These are phyloP conservation scores for Anoplophora glabripennis DNA, from an alignment of 1,140 invertebrate species.

Conservation along the genomic window DNA sequence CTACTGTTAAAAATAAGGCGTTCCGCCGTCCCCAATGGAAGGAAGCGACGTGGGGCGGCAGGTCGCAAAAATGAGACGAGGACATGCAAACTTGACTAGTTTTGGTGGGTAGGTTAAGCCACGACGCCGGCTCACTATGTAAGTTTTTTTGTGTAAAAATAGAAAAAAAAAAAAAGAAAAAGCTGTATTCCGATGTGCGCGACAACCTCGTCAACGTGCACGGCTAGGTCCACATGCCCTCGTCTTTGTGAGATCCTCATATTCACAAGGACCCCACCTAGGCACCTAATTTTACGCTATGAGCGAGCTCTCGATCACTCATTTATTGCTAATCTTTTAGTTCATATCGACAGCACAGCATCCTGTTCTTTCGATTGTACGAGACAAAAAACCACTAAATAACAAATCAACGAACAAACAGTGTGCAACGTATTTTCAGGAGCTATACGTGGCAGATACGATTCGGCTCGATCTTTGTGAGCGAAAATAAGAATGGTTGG, in stretches of 20 bases:
- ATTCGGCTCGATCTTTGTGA: conserved; percentile 1
- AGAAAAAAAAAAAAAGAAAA: not conserved
- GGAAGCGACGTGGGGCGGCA: conserved; percentile 13
- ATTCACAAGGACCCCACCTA: conserved; percentile 32
- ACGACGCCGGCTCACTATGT: not conserved
- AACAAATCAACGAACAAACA: conserved; percentile 44
- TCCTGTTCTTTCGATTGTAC: conserved; percentile 24
- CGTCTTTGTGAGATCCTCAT: conserved; percentile 16
- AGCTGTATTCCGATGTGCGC: not conserved
- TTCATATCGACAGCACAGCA: conserved; percentile 35
- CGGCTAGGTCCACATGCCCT: conserved; percentile 7
- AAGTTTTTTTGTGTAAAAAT: too few species aligned
- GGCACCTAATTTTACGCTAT: conserved; percentile 46
- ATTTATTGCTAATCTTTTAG: conserved; percentile 47
- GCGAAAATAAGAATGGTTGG: conserved; percentile 5
- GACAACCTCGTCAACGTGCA: not conserved
- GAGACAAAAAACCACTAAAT: conserved; percentile 39
- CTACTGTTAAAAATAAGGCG: conserved; percentile 30
- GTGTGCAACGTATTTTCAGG: conserved; percentile 27
- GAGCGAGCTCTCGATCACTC: conserved; percentile 34
- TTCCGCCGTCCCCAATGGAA: conserved; percentile 13
- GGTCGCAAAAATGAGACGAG: conserved; percentile 11
- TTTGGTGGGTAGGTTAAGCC: not conserved
- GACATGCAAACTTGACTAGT: conserved; percentile 2
- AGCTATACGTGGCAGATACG: conserved; percentile 13